phyloP scores from a whole-genome alignment of 2,888 invertebrate genomes.

The Morpho deidamia region DNA sequence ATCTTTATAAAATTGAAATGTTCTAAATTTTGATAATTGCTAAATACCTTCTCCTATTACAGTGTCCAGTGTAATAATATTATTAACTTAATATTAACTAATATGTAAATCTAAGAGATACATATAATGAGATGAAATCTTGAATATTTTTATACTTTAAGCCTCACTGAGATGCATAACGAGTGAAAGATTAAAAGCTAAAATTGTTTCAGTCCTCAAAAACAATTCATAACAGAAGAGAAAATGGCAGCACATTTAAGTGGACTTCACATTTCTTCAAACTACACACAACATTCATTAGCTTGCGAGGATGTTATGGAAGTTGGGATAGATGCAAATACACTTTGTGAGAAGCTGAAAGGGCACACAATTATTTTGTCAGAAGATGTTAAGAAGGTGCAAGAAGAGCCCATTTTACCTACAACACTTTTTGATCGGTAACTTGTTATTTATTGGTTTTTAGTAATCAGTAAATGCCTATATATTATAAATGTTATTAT shows the following conservation, averaged over 20 bases:
- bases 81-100: no score
- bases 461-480: no score
- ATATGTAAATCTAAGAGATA: no score
- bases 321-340: constrained; percentile 42
- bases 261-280: constrained; percentile 83
- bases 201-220: constrained; percentile 70
- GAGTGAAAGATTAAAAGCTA: no score
- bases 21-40: no score
- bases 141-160: no score
- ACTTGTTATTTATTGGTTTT: no score
- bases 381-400: constrained; percentile 83
- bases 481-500: neutral
- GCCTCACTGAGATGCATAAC: no score
- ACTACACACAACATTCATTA: constrained; percentile 53
- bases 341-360: constrained; percentile 47
- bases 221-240: constrained; percentile 90
- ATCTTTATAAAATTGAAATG: no score
- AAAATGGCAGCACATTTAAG: constrained; percentile 90
- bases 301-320: constrained; percentile 51
- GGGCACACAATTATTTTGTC: constrained; percentile 81
- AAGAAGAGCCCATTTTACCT: constrained; percentile 83
- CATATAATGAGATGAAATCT: no score
- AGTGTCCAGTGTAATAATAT: no score
- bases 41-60: no score
- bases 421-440: constrained; percentile 79